A percentile compares a stretch with the other conserved stretches of the same genome.
phyloP scores from a whole-genome alignment of 2,113 vertebrate species.

The Lepus timidus region DNA sequence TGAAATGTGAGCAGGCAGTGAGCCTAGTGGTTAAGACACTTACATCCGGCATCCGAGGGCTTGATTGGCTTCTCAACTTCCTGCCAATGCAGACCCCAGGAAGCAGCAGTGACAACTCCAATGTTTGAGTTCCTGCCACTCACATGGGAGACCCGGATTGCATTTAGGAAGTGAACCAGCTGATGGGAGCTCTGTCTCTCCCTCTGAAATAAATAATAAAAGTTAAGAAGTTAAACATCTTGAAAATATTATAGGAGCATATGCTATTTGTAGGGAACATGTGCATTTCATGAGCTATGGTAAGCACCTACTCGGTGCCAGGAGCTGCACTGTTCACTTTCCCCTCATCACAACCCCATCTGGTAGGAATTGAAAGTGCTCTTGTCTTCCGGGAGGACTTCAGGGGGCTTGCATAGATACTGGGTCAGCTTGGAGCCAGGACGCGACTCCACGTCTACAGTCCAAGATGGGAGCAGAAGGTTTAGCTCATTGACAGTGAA shows the following conservation, averaged over 20 bases:
- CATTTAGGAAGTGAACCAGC: too few species aligned
- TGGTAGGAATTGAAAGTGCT: not conserved
- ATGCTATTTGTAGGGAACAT: not conserved
- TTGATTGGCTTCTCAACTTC: too few species aligned
- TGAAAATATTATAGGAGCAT: not conserved
- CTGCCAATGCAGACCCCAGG: too few species aligned
- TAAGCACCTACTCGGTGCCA: not conserved
- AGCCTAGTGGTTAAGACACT: too few species aligned
- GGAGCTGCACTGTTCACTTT: not conserved
- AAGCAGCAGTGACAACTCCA: too few species aligned
- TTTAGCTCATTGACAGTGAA: not conserved
- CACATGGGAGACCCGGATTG: too few species aligned
- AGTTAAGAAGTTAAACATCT: not conserved
- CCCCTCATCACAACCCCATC: not conserved
- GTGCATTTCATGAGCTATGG: fast-evolving
- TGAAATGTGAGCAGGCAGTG: too few species aligned
- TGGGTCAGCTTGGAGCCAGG: too few species aligned
- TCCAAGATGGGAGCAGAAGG: not conserved
- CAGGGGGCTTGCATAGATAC: not conserved
- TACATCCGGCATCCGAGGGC: too few species aligned
- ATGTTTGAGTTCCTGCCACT: too few species aligned
- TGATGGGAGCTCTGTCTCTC: too few species aligned
- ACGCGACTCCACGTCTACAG: not conserved
- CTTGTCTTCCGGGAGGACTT: not conserved
- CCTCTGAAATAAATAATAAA: too few species aligned